phyloP scores from a whole-genome alignment of 2,113 vertebrate genomes.

The Callorhinus ursinus region DNA sequence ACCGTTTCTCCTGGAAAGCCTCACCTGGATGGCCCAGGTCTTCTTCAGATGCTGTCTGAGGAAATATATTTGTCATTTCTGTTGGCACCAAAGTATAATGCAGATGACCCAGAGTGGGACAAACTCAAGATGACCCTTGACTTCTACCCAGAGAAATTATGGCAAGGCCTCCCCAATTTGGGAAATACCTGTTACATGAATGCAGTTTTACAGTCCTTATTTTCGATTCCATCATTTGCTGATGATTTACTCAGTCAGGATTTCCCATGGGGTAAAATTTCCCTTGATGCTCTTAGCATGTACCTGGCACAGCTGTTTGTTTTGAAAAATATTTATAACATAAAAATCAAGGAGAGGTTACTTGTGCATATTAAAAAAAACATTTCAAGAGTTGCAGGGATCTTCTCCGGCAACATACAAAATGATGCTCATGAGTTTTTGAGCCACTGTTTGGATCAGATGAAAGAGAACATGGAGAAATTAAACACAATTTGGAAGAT shows the following conservation, averaged over 20 bases:
- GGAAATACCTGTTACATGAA: constrained; percentile 99
- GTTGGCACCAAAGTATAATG: not conserved
- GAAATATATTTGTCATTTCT: not conserved
- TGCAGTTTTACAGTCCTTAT: constrained; percentile 95
- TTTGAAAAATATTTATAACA: constrained; percentile 93
- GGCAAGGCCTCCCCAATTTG: constrained; percentile 92
- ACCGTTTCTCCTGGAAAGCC: not conserved
- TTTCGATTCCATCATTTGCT: constrained; percentile 94
- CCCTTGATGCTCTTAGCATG: constrained; percentile 91
- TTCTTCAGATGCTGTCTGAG: not conserved
- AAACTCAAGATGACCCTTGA: not conserved
- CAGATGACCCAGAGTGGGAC: fast-evolving
- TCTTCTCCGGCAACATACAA: constrained; percentile 93
- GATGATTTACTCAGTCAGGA: constrained; percentile 94
- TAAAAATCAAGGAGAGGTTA: constrained; percentile 92
- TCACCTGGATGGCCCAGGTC: not conserved
- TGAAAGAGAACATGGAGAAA: constrained; percentile 94
- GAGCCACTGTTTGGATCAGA: constrained; percentile 95
- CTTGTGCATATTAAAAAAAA: constrained; percentile 93
- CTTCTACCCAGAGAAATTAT: not conserved
- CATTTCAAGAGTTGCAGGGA: constrained; percentile 92
- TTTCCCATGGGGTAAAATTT: constrained; percentile 92
- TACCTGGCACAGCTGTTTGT: constrained; percentile 93
- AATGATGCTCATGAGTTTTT: constrained; percentile 98
- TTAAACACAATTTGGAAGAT: constrained; percentile 90